Evolutionary conservation across 2,113 vertebrate genomes (phyloP), one percentile per base, ranked within the genome.

Genomic region (Dicaeum eximium): DNA sequence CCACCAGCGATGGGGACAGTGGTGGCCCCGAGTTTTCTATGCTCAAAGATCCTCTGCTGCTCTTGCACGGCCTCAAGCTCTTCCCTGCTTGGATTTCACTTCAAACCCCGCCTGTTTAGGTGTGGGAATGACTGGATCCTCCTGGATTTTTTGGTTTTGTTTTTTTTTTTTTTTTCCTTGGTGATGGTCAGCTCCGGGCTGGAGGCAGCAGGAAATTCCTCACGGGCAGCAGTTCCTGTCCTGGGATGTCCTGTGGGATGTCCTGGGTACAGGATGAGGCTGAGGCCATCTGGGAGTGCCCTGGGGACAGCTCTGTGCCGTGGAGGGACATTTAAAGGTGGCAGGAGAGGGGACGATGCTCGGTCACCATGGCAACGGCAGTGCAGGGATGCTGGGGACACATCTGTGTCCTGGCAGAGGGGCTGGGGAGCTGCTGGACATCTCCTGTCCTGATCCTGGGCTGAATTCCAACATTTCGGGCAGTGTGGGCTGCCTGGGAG

Each of bases 341-440:
- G 82, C 22, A 3, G 75, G 42, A 72, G 65, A 92, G 73, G 78
- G 88, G 48, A 54, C 0, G 2, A 44, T 86, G 58, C 64, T 94
- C 1, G 1, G 85, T 97, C 85, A 35, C 94, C 88, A 71, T 94
- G 79, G 97, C 45, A 95, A 96, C 31, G 0, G 7, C 50, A 81
- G 62, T 8, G 23, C 86, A 72, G 53, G 86, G 79, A 89, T 80
- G 75, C 79, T 82, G 64, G 28, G 73, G 67, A 74, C 83, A 28
- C 16, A 20, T 48, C 2, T 16, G 45, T 20, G 70, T 12, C 60
- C 71, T 71, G 74, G 60, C 58, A 45, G 61, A 54, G 66, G 66
- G 20, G 60, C 24, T 3, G 35, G 42, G 48, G 19, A 51, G 64
- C 51, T 50, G 51, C 57, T 54, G 86, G 69, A 40, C 30, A 6